phyloP scores from a whole-genome alignment of 2,888 invertebrate species.

The Xestia sexstrigata region DNA sequence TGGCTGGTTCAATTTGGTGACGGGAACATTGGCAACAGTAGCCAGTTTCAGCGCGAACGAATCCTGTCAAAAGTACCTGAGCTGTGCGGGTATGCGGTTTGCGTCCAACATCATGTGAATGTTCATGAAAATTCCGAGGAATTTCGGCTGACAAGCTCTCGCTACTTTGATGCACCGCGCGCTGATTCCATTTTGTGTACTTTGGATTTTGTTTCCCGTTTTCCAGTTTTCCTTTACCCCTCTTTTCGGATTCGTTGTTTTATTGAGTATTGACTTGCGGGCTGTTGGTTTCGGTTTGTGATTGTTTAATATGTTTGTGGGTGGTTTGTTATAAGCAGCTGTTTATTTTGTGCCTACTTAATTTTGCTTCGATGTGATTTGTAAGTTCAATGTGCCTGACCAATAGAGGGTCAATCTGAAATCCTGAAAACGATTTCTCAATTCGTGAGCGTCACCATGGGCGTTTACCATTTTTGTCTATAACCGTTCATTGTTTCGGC shows the following conservation, averaged over 20 bases:
- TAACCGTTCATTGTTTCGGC: neutral
- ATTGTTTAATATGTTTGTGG: neutral
- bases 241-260: constrained; percentile 27
- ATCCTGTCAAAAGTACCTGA: constrained; percentile 55
- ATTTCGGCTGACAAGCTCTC: constrained; percentile 49
- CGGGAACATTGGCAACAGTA: constrained; percentile 41
- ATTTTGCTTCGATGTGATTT: neutral
- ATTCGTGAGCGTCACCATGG: neutral
- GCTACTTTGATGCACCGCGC: constrained; percentile 36
- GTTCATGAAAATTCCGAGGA: constrained; percentile 55
- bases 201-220: constrained; percentile 43
- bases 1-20: constrained; percentile 58
- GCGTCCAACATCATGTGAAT: constrained; percentile 52
- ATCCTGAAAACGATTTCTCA: neutral
- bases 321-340: neutral
- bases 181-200: constrained; percentile 49
- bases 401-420: neutral
- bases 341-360: neutral
- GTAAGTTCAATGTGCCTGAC: neutral
- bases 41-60: constrained; percentile 45
- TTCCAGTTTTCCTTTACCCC: constrained; percentile 29
- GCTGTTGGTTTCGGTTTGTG: constrained; percentile 26
- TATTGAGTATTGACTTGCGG: constrained; percentile 18
- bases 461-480: neutral
- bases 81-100: constrained; percentile 41